Evolutionary conservation across 2,888 invertebrate genomes (phyloP).

Genomic region (Sussaba pulchella): DNA sequence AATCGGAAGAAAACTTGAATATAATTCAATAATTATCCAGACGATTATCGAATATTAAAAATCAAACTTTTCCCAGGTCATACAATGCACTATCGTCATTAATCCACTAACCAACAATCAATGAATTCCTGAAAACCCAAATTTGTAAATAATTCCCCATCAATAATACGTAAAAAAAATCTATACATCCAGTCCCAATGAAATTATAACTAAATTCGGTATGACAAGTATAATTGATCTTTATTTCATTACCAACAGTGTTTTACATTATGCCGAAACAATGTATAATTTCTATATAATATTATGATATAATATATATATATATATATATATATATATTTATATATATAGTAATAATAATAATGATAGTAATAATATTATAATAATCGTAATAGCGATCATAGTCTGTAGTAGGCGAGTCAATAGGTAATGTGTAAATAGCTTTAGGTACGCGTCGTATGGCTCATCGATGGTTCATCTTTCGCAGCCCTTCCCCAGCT

Average conservation of each 20-base stretch:
- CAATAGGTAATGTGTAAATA: slow-evolving; percentile 75
- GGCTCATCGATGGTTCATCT: slow-evolving; percentile 73
- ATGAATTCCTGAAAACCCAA: too few species aligned
- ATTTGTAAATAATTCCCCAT: too few species aligned
- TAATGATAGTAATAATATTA: slow-evolving; percentile 52
- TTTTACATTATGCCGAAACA: slow-evolving; percentile 80
- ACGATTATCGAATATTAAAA: too few species aligned
- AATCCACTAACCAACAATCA: too few species aligned
- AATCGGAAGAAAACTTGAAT: too few species aligned
- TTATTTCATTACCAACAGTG: slow-evolving; percentile 81
- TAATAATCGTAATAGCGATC: slow-evolving; percentile 78
- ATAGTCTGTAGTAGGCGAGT: slow-evolving; percentile 79
- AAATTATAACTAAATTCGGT: slow-evolving; percentile 26
- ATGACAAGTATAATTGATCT: slow-evolving; percentile 80
- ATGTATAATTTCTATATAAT: slow-evolving; percentile 79
- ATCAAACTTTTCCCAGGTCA: too few species aligned
- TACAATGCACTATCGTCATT: too few species aligned
- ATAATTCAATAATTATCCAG: too few species aligned
- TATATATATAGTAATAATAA: slow-evolving; percentile 59
- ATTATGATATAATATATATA: slow-evolving; percentile 65
- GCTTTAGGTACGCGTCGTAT: slow-evolving; percentile 76
- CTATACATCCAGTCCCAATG: too few species aligned
- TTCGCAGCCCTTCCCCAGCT: slow-evolving; percentile 42
- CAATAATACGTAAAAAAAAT: too few species aligned
- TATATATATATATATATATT: slow-evolving; percentile 51